Conservation (phyloP, 2,113 vertebrate species). For the Anseranas semipalmata region DNA sequence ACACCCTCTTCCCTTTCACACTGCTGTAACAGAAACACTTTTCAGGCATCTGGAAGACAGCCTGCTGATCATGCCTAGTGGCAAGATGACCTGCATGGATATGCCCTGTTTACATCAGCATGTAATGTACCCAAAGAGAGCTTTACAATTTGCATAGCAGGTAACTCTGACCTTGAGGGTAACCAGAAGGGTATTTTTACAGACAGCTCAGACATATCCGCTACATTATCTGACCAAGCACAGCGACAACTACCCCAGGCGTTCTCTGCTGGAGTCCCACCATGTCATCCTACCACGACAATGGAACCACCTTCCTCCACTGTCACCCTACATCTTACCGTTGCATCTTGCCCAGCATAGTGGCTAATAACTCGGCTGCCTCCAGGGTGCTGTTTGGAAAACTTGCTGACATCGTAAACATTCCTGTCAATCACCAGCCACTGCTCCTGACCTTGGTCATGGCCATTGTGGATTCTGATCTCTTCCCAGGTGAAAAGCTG, state of each 20-base stretch:
- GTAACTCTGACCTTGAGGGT: neutral
- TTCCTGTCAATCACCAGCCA: conserved; percentile 82
- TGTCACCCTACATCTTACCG: conserved; percentile 47
- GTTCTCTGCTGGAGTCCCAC: neutral
- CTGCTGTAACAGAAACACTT: neutral
- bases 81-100: neutral
- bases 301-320: neutral
- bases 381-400: conserved; percentile 72
- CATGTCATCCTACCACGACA: neutral
- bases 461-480: neutral
- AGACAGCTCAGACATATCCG: fast-evolving
- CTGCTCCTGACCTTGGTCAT: neutral
- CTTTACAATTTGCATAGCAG: neutral
- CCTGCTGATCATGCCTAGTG: neutral
- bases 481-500: conserved; percentile 65
- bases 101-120: no score
- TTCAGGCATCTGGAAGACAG: neutral
- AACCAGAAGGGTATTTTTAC: neutral
- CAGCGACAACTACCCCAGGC: fast-evolving
- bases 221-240: neutral
- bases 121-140: neutral
- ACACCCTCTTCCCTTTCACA: neutral
- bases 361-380: conserved; percentile 75
- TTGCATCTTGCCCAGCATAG: conserved; percentile 82
- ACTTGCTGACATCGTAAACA: conserved; percentile 77